Evolutionary conservation across 2,797 vertebrate species (phyloP).

Genomic region (Melanotaenia boesemani): DNA sequence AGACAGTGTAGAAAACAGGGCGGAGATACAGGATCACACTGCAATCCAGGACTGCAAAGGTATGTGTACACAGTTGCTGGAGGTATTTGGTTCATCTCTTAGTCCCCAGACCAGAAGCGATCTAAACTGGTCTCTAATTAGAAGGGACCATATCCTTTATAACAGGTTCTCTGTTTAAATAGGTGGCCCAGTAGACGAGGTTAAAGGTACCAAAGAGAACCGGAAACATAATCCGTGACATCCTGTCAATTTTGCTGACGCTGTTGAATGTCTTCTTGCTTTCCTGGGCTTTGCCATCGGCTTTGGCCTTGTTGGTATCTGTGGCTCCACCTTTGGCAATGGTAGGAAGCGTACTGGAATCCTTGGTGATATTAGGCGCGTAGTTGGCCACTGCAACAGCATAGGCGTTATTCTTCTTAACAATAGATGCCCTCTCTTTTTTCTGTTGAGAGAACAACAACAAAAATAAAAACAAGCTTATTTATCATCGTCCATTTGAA

Average conservation of each 20-base stretch:
- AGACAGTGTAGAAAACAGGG: slow-evolving; percentile 83
- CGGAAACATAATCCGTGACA: slow-evolving; percentile 98
- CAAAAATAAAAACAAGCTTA: not conserved
- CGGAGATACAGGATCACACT: slow-evolving; percentile 73
- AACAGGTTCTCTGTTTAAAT: slow-evolving; percentile 96
- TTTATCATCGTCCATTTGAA: not conserved
- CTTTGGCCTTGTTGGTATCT: slow-evolving; percentile 90
- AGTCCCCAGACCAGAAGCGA: too few species aligned
- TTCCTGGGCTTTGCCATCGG: slow-evolving; percentile 89
- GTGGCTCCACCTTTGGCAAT: slow-evolving; percentile 91
- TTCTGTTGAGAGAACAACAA: slow-evolving; percentile 84
- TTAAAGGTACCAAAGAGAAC: slow-evolving; percentile 97
- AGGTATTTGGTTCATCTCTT: slow-evolving; percentile 78
- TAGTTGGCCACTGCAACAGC: slow-evolving; percentile 98
- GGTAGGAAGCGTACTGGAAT: slow-evolving; percentile 90
- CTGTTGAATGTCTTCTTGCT: slow-evolving; percentile 99
- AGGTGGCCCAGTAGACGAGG: slow-evolving; percentile 98
- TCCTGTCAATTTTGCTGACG: slow-evolving; percentile 99
- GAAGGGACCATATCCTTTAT: too few species aligned
- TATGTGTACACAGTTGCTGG: slow-evolving; percentile 93
- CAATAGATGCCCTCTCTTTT: slow-evolving; percentile 94
- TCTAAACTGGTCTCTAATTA: too few species aligned
- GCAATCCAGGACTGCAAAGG: slow-evolving; percentile 78
- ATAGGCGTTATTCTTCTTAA: slow-evolving; percentile 98
- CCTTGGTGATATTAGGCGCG: slow-evolving; percentile 95